Evolutionary conservation across 2,888 invertebrate genomes (phyloP), one percentile per base, ranked within the genome.

Genomic region (Drosophila subquinaria): DNA sequence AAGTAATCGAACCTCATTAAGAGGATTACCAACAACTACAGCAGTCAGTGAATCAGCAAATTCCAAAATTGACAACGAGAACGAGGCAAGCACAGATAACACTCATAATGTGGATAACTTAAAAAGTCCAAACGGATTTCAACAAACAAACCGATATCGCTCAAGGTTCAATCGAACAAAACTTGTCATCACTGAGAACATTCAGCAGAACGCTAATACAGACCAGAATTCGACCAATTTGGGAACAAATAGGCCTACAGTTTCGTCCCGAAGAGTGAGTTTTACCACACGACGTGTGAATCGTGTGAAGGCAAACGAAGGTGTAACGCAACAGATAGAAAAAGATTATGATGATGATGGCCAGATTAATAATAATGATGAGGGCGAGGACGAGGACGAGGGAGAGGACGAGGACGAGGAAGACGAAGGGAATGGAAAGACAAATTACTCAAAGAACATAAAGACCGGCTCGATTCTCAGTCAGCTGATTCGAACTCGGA

Each of bases 221-320:
- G n/a, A 6, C 38, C 38, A 38, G 5, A 38, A n/a, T n/a, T 57
- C 57, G 4, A 35, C 56, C 0, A 68, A 5, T 13, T 72, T 70
- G 27, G 68, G 36, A 0, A 67, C 23, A 10, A 75, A 53, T n/a
- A 5, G n/a, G 38, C 38, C 42, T 33, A 79, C 81, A 27, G 33
- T 72, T 8, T 48, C 79, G 4, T 69, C 65, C 4, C 30, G 17
- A n/a, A 52, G 51, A 8, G 45, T 74, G 1, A 76, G 65, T 48
- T 63, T 74, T 0, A 77, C 63, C 10, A 75, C 76, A 13, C 62
- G 52, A 17, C 76, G 69, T 2, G 86, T 79, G 10, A 76, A 80
- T 9, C 64, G 72, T 6, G 62, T 47, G 0, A 60, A 43, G 17
- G 4, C 17, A n/a, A 27, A 47, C 0, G 52, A 66, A 9, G 57